phyloP scores from a whole-genome alignment of 2,888 invertebrate genomes.

The Epinotia nisella region DNA sequence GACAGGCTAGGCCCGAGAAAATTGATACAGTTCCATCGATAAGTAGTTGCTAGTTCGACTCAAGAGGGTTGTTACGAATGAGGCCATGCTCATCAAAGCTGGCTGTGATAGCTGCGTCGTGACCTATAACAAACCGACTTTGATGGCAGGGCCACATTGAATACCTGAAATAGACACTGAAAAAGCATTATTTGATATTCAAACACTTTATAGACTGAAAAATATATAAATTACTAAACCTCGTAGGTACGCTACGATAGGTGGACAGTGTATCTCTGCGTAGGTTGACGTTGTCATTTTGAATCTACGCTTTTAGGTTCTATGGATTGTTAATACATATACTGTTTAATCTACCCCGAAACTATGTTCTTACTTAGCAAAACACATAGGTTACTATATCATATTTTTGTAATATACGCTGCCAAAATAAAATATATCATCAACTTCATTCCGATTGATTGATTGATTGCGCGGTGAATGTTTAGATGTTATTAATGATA shows the following conservation, averaged over 20 bases:
- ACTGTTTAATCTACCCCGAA: no score
- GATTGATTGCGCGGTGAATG: no score
- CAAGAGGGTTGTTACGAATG: conserved; percentile 63
- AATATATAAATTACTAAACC: background rate
- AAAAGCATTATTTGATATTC: conserved; percentile 24
- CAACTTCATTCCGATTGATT: no score
- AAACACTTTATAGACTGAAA: background rate
- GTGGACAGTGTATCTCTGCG: background rate
- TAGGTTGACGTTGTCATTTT: background rate
- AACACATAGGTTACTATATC: no score
- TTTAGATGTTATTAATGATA: no score
- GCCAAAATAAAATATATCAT: no score
- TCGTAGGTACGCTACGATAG: background rate
- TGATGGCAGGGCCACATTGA: conserved; percentile 87
- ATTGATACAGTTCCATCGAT: conserved; percentile 35
- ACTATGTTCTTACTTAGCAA: no score
- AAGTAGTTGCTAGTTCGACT: conserved; percentile 36
- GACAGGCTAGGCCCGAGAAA: conserved; percentile 88
- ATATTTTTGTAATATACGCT: no score
- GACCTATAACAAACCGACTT: conserved; percentile 93
- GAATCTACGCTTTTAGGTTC: no score
- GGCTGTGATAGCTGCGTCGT: conserved; percentile 93
- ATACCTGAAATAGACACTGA: conserved; percentile 49
- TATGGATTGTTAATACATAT: no score
- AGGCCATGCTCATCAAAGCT: conserved; percentile 96